Evolutionary conservation across 2,797 vertebrate genomes (phyloP), one percentile per base, ranked within the genome.

Genomic region (Anas bahamensis): DNA sequence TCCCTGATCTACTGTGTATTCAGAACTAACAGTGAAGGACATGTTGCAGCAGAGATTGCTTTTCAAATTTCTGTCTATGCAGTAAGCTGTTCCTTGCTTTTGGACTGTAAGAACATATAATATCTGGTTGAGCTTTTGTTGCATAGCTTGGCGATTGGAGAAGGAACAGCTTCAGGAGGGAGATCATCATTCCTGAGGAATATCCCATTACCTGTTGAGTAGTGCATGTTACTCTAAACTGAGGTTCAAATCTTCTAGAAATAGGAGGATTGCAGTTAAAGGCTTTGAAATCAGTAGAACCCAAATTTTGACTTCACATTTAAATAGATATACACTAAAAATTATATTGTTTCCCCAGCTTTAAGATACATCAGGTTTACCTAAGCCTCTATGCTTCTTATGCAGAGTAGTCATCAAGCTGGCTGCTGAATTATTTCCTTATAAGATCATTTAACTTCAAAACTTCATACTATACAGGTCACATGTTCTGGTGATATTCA

Each of bases 361-460:
- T 50, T 72, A 53, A 87, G n/a, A 35, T 50, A 77, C 48, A 87
- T 64, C 52, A 82, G 56, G 23, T 61, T 88, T 92, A 74, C 89
- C 42, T 50, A 53, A 86, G 69, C 77, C 33, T 64, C 74, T 89
- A 7, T 68, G 86, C 39, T 94, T 96, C 72, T 94, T 59, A 57
- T 87, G 56, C 69, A 88, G 61, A 50, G 12, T 75, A 90, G 31
- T 95, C 78, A 89, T 96, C 93, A 96, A 95, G 72, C 82, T 92
- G 88, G 87, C 91, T 97, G 94, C 90, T 96, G 94, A 97, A 96
- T 96, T 97, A 94, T 97, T 97, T 97, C 95, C 86, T 97, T 97
- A 95, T 95, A 95, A 95, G 93, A 97, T 96, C 94, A 97, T 97
- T 97, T 97, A 96, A 95, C 91, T 97, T 97, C 89, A 97, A 96